Evolutionary conservation across 2,113 vertebrate species (phyloP).

Genomic region (Xiphophorus couchianus): DNA sequence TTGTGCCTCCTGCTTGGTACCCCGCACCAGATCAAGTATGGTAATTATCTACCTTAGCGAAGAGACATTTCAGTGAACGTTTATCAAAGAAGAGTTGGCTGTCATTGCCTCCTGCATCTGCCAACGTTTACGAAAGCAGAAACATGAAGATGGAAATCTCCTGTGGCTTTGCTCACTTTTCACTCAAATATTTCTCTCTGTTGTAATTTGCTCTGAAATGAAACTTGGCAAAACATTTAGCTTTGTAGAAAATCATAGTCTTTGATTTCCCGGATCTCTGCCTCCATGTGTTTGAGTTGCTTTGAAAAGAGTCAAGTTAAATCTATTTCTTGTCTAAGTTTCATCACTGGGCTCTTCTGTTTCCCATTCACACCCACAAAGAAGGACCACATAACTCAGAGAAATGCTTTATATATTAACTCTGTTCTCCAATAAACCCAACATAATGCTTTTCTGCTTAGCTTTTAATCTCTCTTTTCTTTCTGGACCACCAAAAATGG

Average conservation of each 20-base stretch:
- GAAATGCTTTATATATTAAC: constrained; percentile 35
- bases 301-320: constrained; percentile 43
- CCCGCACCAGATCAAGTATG: constrained; percentile 24
- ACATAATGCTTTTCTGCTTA: constrained; percentile 39
- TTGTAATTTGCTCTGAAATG: constrained; percentile 37
- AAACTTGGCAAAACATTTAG: constrained; percentile 37
- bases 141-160: constrained; percentile 30
- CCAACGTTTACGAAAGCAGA: constrained; percentile 40
- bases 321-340: constrained; percentile 29
- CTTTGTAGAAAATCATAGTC: constrained; percentile 45
- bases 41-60: constrained; percentile 25
- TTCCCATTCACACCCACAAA: constrained; percentile 23
- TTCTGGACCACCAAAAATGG: constrained; percentile 55
- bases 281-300: constrained; percentile 44
- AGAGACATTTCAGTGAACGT: constrained; percentile 29
- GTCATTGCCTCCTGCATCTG: constrained; percentile 40
- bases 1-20: constrained; percentile 25
- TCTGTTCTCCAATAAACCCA: constrained; percentile 24
- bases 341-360: constrained; percentile 25
- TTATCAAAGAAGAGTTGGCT: constrained; percentile 47
- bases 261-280: constrained; percentile 10
- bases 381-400: constrained; percentile 47
- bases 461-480: constrained; percentile 47
- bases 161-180: constrained; percentile 15
- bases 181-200: constrained; percentile 49